These are phyloP conservation scores for Helogale parvula DNA, from an alignment of 2,113 vertebrate species.

Conservation along the genomic window DNA sequence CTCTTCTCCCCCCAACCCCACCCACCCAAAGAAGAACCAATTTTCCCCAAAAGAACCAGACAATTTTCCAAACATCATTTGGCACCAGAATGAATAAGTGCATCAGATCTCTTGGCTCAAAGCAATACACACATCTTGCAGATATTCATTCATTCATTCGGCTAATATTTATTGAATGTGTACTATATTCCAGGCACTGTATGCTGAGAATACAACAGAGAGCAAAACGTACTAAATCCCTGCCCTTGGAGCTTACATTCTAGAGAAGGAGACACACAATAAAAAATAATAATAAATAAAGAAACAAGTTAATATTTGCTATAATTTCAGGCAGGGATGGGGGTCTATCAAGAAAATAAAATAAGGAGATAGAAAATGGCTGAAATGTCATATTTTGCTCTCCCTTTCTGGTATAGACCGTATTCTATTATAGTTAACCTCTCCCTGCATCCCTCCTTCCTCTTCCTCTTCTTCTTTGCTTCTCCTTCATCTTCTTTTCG, in stretches of 20 bases:
- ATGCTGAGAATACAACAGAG: slow-evolving; percentile 21
- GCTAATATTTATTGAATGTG: slow-evolving; percentile 11
- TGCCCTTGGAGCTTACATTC: slow-evolving; percentile 69
- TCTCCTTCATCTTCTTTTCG: slow-evolving; percentile 40
- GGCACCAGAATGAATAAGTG: background rate
- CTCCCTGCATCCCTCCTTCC: background rate
- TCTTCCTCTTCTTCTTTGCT: slow-evolving; percentile 50
- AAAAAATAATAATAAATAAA: background rate
- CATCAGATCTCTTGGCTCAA: background rate
- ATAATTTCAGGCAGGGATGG: background rate
- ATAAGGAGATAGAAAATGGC: background rate
- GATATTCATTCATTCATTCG: slow-evolving; percentile 1
- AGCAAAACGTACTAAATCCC: slow-evolving; percentile 17
- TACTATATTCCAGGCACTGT: background rate
- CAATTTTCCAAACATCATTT: slow-evolving; percentile 13
- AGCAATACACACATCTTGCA: background rate
- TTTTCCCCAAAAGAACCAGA: background rate
- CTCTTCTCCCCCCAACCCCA: background rate
- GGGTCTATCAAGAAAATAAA: slow-evolving; percentile 32
- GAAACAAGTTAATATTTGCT: background rate
- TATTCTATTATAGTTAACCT: background rate
- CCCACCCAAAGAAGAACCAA: background rate
- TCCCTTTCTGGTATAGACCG: background rate
- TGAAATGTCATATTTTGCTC: slow-evolving; percentile 18
- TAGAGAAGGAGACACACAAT: slow-evolving; percentile 45